Conservation (phyloP, 1,140 invertebrate genomes). For the Panagrolaimus sp. region DNA sequence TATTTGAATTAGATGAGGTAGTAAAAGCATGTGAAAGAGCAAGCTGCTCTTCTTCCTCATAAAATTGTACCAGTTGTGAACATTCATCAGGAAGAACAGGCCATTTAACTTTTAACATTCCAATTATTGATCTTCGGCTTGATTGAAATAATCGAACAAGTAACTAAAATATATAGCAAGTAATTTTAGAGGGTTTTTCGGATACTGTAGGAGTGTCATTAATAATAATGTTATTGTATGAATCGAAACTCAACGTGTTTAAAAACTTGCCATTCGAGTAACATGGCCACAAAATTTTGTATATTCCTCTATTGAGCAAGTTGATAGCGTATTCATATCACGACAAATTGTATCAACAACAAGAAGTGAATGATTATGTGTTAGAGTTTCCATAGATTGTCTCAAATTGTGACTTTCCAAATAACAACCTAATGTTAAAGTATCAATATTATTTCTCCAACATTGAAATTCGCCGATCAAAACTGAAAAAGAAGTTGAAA, state of each 20-base stretch:
- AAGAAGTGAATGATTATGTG: constrained; percentile 1
- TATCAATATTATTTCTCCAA: constrained; percentile 27
- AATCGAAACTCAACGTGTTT: background rate
- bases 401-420: constrained; percentile 22
- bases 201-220: no score
- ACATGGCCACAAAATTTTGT: constrained; percentile 13
- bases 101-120: constrained; percentile 27
- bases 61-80: constrained; percentile 10
- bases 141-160: constrained; percentile 14
- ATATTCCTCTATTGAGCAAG: constrained; percentile 22
- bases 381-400: constrained; percentile 13
- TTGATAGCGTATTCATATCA: constrained; percentile 21
- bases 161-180: constrained; percentile 19
- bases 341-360: constrained; percentile 18
- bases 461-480: constrained; percentile 24
- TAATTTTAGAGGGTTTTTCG: no score
- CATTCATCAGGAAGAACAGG: constrained; percentile 16
- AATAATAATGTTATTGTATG: background rate
- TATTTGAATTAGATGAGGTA: no score
- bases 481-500: no score
- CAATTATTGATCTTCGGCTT: constrained; percentile 7
- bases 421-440: constrained; percentile 21
- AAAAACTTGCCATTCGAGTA: constrained; percentile 14
- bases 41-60: background rate
- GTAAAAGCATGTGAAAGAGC: no score